Evolutionary conservation across 2,888 invertebrate species (phyloP).

Genomic region (Heliconius charithonia): DNA sequence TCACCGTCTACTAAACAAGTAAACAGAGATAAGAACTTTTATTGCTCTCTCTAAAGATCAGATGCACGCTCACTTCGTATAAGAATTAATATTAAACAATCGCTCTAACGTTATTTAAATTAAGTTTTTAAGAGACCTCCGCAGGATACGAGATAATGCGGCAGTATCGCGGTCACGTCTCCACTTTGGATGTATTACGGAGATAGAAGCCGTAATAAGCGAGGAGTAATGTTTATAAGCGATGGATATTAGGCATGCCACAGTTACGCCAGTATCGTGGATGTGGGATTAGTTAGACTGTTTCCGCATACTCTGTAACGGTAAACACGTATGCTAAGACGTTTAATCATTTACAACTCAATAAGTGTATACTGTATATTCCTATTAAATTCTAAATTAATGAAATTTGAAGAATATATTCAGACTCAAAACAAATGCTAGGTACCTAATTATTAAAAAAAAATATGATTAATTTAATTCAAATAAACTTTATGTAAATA

Average conservation of each 20-base stretch:
- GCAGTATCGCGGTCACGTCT: constrained; percentile 23
- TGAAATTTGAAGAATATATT: too few relatives aligned
- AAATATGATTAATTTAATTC: too few relatives aligned
- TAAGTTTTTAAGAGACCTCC: constrained; percentile 25
- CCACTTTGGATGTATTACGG: constrained; percentile 11
- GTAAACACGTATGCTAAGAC: not conserved
- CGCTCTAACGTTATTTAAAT: constrained; percentile 22
- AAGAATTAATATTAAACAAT: constrained; percentile 33
- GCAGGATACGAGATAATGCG: constrained; percentile 7
- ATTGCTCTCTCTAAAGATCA: constrained; percentile 29
- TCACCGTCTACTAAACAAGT: constrained; percentile 38
- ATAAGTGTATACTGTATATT: too few relatives aligned
- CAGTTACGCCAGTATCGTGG: not conserved
- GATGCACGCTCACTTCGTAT: constrained; percentile 30
- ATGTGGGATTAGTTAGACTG: not conserved
- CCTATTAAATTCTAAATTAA: too few relatives aligned
- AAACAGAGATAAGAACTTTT: constrained; percentile 44
- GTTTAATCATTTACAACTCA: too few relatives aligned
- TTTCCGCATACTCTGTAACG: not conserved
- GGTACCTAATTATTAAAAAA: too few relatives aligned
- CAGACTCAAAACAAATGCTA: too few relatives aligned
- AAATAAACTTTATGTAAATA: too few relatives aligned
- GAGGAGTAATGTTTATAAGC: constrained; percentile 16
- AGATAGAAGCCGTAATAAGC: constrained; percentile 7
- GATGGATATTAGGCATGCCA: not conserved